These are phyloP conservation scores for Agapornis canus DNA, from an alignment of 2,797 vertebrate genomes.

Conservation along the genomic window DNA sequence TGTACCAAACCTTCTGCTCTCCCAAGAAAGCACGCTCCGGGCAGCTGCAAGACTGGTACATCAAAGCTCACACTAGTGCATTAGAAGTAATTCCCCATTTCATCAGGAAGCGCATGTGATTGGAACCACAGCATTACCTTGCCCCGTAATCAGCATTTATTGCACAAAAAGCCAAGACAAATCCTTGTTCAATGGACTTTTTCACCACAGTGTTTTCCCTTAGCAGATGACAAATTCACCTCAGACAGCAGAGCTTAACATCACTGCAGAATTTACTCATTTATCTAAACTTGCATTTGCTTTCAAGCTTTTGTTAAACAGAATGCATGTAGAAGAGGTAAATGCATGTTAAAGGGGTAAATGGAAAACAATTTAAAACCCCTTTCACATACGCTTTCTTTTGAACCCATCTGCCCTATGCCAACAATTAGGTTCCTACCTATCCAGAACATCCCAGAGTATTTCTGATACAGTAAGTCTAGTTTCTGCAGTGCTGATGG, in stretches of 20 bases:
- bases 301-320: not conserved
- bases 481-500: not conserved
- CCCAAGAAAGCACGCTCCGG: not conserved
- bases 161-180: conserved; percentile 12
- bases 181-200: conserved; percentile 46
- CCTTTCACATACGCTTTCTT: not conserved
- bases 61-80: not conserved
- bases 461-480: not conserved
- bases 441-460: not conserved
- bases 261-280: not conserved
- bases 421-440: not conserved
- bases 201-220: conserved; percentile 53
- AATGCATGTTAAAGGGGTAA: not conserved
- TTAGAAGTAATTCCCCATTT: not conserved
- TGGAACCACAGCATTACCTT: not conserved
- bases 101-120: accelerated
- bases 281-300: not conserved
- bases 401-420: not conserved
- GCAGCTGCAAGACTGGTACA: not conserved
- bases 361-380: not conserved
- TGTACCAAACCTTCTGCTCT: not conserved
- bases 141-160: not conserved
- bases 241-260: not conserved
- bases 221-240: not conserved
- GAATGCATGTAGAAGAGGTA: not conserved